Evolutionary conservation across 2,888 invertebrate species (phyloP).

Genomic region (Scrobipalpa atriplicella): DNA sequence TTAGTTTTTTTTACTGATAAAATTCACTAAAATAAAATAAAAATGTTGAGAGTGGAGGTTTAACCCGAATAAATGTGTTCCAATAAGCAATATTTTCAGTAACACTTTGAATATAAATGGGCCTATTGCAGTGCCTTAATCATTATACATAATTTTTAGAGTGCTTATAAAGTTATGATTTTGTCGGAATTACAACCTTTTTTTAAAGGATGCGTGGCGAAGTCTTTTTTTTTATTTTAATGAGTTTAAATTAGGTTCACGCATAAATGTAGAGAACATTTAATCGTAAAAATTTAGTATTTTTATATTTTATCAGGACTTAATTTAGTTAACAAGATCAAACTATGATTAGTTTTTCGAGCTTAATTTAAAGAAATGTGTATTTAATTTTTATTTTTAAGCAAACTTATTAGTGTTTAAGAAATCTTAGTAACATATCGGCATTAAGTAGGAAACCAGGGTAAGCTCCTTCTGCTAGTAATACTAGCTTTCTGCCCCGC

Average conservation of each 20-base stretch:
- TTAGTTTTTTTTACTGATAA: not conserved
- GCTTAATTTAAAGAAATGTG: constrained; percentile 30
- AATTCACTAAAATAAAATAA: not conserved
- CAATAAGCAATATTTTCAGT: constrained; percentile 31
- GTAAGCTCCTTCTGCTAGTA: not conserved
- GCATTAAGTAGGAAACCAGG: not conserved
- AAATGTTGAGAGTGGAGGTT: not conserved
- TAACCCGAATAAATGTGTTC: constrained; percentile 4
- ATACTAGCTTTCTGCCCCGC: too few relatives aligned
- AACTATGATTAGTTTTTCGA: constrained; percentile 31
- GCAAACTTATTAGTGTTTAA: constrained; percentile 17
- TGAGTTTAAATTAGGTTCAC: not conserved
- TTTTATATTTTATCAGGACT: constrained; percentile 24
- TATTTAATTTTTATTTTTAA: constrained; percentile 30
- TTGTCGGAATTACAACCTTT: too few relatives aligned
- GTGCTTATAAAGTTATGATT: not conserved
- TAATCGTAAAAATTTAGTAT: constrained; percentile 4
- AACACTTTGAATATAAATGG: not conserved
- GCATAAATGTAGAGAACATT: not conserved
- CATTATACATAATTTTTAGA: not conserved
- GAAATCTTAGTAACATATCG: constrained; percentile 20
- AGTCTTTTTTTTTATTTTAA: not conserved
- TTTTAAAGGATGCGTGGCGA: too few relatives aligned
- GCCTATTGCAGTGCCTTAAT: constrained; percentile 8
- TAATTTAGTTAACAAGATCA: constrained; percentile 32